Percentiles rank a stretch among this genome's conserved stretches.
These are phyloP conservation scores for Asobara japonica DNA, from an alignment of 1,140 invertebrate species.

Conservation along the genomic window DNA sequence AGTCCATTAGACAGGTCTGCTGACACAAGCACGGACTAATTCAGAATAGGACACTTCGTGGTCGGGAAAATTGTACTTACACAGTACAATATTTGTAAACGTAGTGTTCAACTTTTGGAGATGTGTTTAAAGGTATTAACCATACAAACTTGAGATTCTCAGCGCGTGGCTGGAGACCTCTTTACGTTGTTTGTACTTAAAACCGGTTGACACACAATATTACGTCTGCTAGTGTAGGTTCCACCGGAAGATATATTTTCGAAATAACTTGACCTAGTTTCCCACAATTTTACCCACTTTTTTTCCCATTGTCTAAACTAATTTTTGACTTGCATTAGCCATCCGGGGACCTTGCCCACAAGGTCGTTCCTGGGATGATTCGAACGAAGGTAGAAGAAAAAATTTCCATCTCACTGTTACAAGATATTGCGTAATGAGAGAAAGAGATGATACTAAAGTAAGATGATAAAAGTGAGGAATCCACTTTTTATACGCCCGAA, in stretches of 20 bases:
- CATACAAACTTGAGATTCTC: neutral
- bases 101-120: no score
- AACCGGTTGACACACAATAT: slow-evolving; percentile 11
- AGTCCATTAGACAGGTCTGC: neutral
- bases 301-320: neutral
- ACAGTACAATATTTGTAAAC: no score
- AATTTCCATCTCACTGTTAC: neutral
- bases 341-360: neutral
- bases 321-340: neutral
- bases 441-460: neutral
- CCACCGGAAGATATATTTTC: slow-evolving; percentile 2
- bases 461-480: neutral
- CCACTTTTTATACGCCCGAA: neutral
- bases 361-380: neutral
- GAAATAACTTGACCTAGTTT: neutral
- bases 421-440: neutral
- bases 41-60: neutral
- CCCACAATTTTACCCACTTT: neutral
- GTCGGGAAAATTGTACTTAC: neutral
- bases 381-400: neutral
- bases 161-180: neutral
- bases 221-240: neutral
- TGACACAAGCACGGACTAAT: neutral
- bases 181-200: neutral
- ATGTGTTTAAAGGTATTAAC: no score